Percentiles rank a stretch among this genome's conserved stretches.
phyloP scores from a whole-genome alignment of 2,113 vertebrate genomes.

The Hemicordylus capensis region DNA sequence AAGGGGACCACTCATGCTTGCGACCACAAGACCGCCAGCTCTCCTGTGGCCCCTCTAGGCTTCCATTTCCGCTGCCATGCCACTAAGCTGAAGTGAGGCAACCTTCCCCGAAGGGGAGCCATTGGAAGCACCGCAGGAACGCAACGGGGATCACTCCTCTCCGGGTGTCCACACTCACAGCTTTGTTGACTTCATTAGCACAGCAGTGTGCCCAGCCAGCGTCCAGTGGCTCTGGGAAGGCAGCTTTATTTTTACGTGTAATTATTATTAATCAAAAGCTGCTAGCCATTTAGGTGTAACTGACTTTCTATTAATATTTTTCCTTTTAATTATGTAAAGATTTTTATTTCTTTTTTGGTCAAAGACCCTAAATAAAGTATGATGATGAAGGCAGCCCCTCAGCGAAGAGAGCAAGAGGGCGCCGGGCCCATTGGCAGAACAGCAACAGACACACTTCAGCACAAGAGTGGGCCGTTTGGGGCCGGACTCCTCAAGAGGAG shows the following conservation, averaged over 20 bases:
- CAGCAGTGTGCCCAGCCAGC: neutral
- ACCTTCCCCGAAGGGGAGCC: no score
- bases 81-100: slow-evolving; percentile 50
- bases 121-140: slow-evolving; percentile 47
- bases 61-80: slow-evolving; percentile 29
- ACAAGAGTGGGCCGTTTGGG: neutral
- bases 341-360: no score
- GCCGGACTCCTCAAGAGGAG: no score
- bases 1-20: neutral
- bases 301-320: no score
- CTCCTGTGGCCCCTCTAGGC: neutral
- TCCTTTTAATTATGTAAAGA: no score
- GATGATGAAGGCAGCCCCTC: neutral
- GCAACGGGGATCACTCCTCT: slow-evolving; percentile 56
- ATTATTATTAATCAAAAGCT: no score
- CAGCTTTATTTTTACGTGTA: no score
- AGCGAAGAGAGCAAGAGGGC: neutral
- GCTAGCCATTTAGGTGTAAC: no score
- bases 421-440: neutral
- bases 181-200: slow-evolving; percentile 65
- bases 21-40: neutral
- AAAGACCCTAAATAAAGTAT: no score
- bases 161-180: slow-evolving; percentile 49
- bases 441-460: neutral
- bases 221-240: neutral